These are phyloP conservation scores for Batillaria attramentaria DNA, from an alignment of 1,140 invertebrate genomes.

Conservation along the genomic window DNA sequence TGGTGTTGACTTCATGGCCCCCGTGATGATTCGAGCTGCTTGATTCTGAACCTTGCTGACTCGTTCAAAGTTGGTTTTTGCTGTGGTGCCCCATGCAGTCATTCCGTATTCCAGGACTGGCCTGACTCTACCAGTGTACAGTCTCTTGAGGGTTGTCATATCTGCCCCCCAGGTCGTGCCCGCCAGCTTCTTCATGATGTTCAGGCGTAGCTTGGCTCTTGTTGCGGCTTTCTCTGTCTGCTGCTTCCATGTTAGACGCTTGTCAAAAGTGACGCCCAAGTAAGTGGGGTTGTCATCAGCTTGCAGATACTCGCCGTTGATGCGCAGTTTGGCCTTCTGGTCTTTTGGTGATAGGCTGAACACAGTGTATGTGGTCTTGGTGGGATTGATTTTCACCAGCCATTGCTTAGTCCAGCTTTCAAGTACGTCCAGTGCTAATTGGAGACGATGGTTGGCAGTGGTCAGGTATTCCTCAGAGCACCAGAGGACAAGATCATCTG, in stretches of 20 bases:
- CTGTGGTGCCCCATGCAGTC: slow-evolving; percentile 25
- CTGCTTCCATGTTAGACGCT: slow-evolving; percentile 1
- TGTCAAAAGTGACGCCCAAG: slow-evolving; percentile 1
- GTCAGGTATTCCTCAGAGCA: slow-evolving; percentile 27
- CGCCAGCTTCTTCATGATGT: slow-evolving; percentile 12
- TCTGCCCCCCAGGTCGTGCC: background rate
- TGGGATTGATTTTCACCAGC: slow-evolving; percentile 18
- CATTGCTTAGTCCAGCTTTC: slow-evolving; percentile 11
- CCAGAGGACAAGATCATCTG: slow-evolving; percentile 40
- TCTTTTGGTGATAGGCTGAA: slow-evolving; percentile 11
- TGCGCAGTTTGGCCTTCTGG: background rate
- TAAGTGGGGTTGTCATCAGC: background rate
- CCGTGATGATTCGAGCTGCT: slow-evolving; percentile 33
- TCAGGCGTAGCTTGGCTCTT: background rate
- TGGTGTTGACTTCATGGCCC: slow-evolving; percentile 29
- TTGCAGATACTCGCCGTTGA: background rate
- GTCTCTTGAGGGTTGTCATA: background rate
- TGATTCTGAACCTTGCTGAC: slow-evolving; percentile 35
- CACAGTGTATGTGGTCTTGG: slow-evolving; percentile 14
- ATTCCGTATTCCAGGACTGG: slow-evolving; percentile 29
- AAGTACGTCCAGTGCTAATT: background rate
- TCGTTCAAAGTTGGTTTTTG: slow-evolving; percentile 26
- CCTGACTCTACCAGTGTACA: slow-evolving; percentile 9
- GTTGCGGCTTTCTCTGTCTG: background rate
- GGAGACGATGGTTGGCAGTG: slow-evolving; percentile 8